A percentile compares a stretch with the other conserved stretches of the same genome.
These are phyloP conservation scores for Pandion haliaetus DNA, from an alignment of 2,113 vertebrate genomes.

Conservation along the genomic window DNA sequence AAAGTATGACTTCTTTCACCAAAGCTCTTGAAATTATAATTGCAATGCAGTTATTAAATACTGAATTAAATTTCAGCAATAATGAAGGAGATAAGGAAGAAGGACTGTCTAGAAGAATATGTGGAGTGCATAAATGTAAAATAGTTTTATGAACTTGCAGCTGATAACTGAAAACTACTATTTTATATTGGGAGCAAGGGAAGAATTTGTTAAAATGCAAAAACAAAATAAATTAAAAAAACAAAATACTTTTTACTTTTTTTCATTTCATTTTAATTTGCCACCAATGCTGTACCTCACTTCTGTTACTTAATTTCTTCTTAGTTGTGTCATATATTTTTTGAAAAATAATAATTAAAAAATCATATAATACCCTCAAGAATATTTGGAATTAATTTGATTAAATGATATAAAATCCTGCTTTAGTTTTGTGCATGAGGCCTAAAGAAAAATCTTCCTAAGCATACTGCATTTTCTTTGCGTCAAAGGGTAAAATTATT, in stretches of 20 bases:
- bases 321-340: not conserved
- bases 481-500: not conserved
- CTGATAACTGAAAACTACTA: not conserved
- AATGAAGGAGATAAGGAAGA: not conserved
- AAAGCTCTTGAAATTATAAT: not conserved
- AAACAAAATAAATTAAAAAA: not conserved
- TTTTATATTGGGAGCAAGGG: not conserved
- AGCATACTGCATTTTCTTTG: not conserved
- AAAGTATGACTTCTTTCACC: not conserved
- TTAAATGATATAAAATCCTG: not conserved
- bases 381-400: not conserved
- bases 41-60: not conserved
- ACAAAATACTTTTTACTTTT: accelerated
- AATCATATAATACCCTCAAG: not conserved
- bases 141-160: not conserved
- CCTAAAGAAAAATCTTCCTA: not conserved
- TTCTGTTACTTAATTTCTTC: not conserved
- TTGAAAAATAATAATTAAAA: not conserved
- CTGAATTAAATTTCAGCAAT: not conserved
- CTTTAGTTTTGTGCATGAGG: not conserved
- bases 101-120: not conserved
- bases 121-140: not conserved
- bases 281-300: not conserved
- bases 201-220: not conserved
- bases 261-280: not conserved